Evolutionary conservation across 2,113 vertebrate genomes (phyloP), one percentile per base, ranked within the genome.

Genomic region (Callospermophilus lateralis): DNA sequence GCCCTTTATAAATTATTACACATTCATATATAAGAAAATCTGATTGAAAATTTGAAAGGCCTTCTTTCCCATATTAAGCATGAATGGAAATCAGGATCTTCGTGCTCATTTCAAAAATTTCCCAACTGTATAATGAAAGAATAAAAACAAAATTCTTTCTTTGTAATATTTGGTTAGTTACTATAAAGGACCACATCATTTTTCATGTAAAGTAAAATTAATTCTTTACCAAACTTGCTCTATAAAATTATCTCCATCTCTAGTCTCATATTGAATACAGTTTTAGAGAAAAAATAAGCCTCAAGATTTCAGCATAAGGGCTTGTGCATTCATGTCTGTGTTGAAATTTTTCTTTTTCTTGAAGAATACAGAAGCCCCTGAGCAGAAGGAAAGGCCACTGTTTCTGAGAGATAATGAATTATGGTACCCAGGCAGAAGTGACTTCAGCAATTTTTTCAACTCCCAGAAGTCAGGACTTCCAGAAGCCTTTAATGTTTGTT

Each of bases 381-480:
- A 74, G 53, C 51, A 63, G n/a, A 94, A 84, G 53, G 48, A 48
- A 30, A 78, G 84, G 37, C 12, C 78, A 32, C 6, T 87, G 3
- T 5, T 16, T 93, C 70, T 34, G 74, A 0, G 1, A 53, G 1
- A 39, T 85, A 93, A 67, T 76, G 0, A 3, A 32, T 93, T 96
- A 89, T 37, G 83, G n/a, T n/a, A 55, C 85, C 30, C 84, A 39
- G 28, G 26, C 48, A 81, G 26, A 73, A 65, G 28, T 72, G 45
- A 90, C 61, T 92, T 92, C 15, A 20, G 22, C 53, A 89, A 89
- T 84, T 86, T 92, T 6, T 77, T 97, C n/a, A 16, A 63, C 73
- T 94, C 67, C 32, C 81, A 91, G 48, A 84, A 58, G 15, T n/a
- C 45, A 85, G 2, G 32, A 81, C 72, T 39, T 95, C 74, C 2